phyloP scores from a whole-genome alignment of 1,140 invertebrate genomes.

The Ips typographus region DNA sequence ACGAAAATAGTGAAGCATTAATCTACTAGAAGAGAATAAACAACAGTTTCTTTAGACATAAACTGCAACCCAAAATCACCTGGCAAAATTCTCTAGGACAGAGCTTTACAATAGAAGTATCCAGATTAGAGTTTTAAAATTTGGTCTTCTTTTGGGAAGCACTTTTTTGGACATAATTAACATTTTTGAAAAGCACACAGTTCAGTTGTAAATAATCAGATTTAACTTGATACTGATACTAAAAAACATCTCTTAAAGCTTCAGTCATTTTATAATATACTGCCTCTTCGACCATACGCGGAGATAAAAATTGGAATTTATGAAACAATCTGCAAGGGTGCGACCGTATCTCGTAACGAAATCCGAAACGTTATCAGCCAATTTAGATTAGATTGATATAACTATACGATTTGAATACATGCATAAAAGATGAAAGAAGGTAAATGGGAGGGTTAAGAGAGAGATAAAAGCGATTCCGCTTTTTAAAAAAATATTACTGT shows the following conservation, averaged over 20 bases:
- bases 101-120: too few relatives aligned
- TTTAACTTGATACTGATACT: too few relatives aligned
- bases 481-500: constrained; percentile 28
- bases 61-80: too few relatives aligned
- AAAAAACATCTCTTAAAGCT: too few relatives aligned
- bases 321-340: background rate
- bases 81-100: too few relatives aligned
- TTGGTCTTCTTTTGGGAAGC: too few relatives aligned
- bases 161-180: too few relatives aligned
- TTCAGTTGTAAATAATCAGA: too few relatives aligned
- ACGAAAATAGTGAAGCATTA: background rate
- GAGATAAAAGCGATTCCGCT: constrained; percentile 25
- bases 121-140: too few relatives aligned
- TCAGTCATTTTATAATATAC: background rate
- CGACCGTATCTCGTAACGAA: constrained; percentile 11
- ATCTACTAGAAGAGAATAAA: background rate
- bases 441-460: constrained; percentile 5
- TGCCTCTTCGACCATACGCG: background rate
- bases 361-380: constrained; percentile 27
- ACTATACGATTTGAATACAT: constrained; percentile 28
- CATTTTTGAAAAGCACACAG: too few relatives aligned
- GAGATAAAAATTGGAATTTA: background rate
- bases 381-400: constrained; percentile 33
- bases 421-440: constrained; percentile 32
- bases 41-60: background rate